Base-by-base conservation (phyloP, 1,140 invertebrate species). In the Piezodorus guildinii region DNA sequence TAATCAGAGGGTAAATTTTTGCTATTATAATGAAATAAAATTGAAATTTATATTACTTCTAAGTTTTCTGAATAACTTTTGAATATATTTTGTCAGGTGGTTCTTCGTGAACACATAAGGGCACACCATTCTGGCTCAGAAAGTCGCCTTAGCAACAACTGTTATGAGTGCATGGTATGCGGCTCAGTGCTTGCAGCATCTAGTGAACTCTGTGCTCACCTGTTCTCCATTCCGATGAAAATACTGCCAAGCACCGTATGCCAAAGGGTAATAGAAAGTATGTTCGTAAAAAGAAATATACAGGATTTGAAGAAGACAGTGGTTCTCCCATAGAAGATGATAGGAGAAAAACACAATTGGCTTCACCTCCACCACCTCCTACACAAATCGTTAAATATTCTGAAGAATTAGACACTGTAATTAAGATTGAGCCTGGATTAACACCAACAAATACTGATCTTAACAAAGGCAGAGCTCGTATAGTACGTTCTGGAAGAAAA, bases 191-290 rank as follows among this genome's bases (percentile, higher is more conserved):
- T 85, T 68, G 73, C 78, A 19, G 81, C 84, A 0, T 87, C 87
- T 2, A 80, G 81, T 25, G 86, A 90, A 69, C 75, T 91, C 9
- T 86, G 88, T 17, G 80, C 85, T 54, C 88, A 91, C 74, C 79
- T 90, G 88, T 90, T 27, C 81, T 88, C 66, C 88, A 91, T 68
- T 88, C 86, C 68, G 87, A 91, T 70, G 82, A 85, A 56, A 90
- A 90, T 71, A 91, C 88, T 0, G 87, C 87, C 1, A 78, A 86
- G 72, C 83, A 85, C 69, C 77, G 88, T 27, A 83, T 87, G 65
- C 87, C 86, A 1, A 79, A 78, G 34, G 45, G 67, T 2, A 86
- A 86, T 4, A 86, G 86, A 0, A 90, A 89, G 69, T 90, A 90
- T 69, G 89, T 88, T 72, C 78, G 86, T 61, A 69, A 69, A 63